Evolutionary conservation across 2,888 invertebrate genomes (phyloP), one percentile per base, ranked within the genome.

Genomic region (Acronicta alni): DNA sequence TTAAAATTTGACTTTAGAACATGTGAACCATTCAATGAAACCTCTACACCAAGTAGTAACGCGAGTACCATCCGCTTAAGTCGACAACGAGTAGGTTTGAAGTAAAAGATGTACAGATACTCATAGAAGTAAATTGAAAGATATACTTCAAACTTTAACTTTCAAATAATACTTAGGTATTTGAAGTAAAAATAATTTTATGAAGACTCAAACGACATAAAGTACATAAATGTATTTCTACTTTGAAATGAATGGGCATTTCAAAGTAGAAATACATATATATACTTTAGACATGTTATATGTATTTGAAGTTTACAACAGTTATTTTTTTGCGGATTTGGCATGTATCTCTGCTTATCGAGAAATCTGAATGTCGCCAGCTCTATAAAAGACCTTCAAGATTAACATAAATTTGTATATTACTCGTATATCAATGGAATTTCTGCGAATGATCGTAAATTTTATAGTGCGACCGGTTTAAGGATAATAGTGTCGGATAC

Each of bases 1-100:
- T 72, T 69, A 56, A 48, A 59, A 53, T 9, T 38, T 67, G 48
- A 53, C 71, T 64, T 64, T 71, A 58, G 57, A 52, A 57, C 20
- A 45, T 44, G 16, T 44, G 65, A 44, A 67, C 51, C 16, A 56
- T 66, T 23, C 49, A 51, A 47, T 43, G 10, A 48, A 30, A 35
- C 5, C 35, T 35, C n/a, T 7, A 35, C 4, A 14, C 14, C 30
- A 30, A 32, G n/a, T n/a, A 26, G 26, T 7, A 26, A 26, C 8
- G 5, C 26, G 1, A 26, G 9, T 9, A 9, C 10, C 26, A 30
- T 30, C 10, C 12, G 30, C 30, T 30, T 12, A 4, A n/a, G 14
- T 12, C 30, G 12, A 30, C 12, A 30, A 30, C 7, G 14, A 35
- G n/a, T n/a, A 35, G 2, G 10, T 30, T 12, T 30, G 12, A 30